phyloP scores from a whole-genome alignment of 2,888 invertebrate genomes.

The Endomychus coccineus region DNA sequence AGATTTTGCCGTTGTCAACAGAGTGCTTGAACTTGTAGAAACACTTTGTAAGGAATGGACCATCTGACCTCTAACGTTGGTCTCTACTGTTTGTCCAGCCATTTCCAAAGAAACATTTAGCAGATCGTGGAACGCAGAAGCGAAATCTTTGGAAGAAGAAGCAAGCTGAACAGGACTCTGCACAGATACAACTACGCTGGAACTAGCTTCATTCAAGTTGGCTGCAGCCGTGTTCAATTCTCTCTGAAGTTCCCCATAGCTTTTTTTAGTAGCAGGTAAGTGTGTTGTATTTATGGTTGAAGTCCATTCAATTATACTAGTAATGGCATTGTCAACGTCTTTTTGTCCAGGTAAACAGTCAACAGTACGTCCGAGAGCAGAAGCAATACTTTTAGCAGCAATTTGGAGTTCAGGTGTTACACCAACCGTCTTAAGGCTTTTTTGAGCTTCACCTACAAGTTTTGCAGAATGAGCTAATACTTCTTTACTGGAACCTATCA shows the following conservation, averaged over 20 bases:
- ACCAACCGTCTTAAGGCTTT: slow-evolving; percentile 61
- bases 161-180: slow-evolving; percentile 64
- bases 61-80: slow-evolving; percentile 70
- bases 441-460: slow-evolving; percentile 75
- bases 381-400: slow-evolving; percentile 64
- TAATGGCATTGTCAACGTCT: slow-evolving; percentile 85
- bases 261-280: slow-evolving; percentile 67
- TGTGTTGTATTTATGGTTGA: slow-evolving; percentile 65
- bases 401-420: slow-evolving; percentile 60
- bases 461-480: slow-evolving; percentile 71
- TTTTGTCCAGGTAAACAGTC: slow-evolving; percentile 88
- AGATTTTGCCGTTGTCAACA: slow-evolving; percentile 80
- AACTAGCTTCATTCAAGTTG: slow-evolving; percentile 74
- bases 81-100: slow-evolving; percentile 73
- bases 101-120: slow-evolving; percentile 76
- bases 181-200: slow-evolving; percentile 73
- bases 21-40: slow-evolving; percentile 77
- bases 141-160: slow-evolving; percentile 68
- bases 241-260: slow-evolving; percentile 73
- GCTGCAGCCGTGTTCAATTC: slow-evolving; percentile 81
- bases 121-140: slow-evolving; percentile 68
- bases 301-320: slow-evolving; percentile 69
- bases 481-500: slow-evolving; percentile 67
- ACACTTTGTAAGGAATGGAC: slow-evolving; percentile 81
- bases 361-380: slow-evolving; percentile 58